These are phyloP conservation scores for Otus sunia DNA, from an alignment of 2,113 vertebrate genomes.

Conservation along the genomic window DNA sequence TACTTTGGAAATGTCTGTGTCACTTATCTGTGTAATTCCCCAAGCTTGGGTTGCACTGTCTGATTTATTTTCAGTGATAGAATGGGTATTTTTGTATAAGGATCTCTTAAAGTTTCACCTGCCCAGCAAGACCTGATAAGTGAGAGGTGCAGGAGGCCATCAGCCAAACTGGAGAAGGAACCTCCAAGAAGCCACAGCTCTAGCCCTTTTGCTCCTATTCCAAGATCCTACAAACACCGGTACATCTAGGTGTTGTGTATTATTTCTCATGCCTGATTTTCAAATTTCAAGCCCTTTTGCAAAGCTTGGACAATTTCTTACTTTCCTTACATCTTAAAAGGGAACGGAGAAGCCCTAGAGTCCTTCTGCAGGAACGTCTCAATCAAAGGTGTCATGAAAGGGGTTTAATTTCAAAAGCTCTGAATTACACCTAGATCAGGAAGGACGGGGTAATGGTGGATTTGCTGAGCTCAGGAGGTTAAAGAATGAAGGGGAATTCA, in stretches of 20 bases:
- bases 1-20: neutral
- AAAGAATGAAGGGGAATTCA: slow-evolving; percentile 30
- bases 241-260: neutral
- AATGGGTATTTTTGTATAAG: neutral
- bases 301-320: neutral
- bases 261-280: neutral
- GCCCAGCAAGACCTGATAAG: neutral
- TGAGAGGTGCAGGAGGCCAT: neutral
- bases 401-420: slow-evolving; percentile 54
- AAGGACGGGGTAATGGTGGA: slow-evolving; percentile 10
- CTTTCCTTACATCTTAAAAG: slow-evolving; percentile 31
- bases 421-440: slow-evolving; percentile 21
- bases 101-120: neutral
- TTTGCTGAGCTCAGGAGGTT: slow-evolving; percentile 64
- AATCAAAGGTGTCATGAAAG: slow-evolving; percentile 54
- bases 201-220: neutral
- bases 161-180: neutral
- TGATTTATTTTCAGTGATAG: neutral
- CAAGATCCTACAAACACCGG: accelerated
- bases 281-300: neutral
- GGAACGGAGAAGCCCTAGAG: neutral
- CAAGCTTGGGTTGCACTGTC: neutral
- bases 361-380: neutral
- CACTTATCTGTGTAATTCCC: neutral
- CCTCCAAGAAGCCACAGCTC: neutral